Percentiles rank a stretch among this genome's conserved stretches.
phyloP scores from a whole-genome alignment of 2,113 vertebrate genomes.

The Crotalus tigris region DNA sequence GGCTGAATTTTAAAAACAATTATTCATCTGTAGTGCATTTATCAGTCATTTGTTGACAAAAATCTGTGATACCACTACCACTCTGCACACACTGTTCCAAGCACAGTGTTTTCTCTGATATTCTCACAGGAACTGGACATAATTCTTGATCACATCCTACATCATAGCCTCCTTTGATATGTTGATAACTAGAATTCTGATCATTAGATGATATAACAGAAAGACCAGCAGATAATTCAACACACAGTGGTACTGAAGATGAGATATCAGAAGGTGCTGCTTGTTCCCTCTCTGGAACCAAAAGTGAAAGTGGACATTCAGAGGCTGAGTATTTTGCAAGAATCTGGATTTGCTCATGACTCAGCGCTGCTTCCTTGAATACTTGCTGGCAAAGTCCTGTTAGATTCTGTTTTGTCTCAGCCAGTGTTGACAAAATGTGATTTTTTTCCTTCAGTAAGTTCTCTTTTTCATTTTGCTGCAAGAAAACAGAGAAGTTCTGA shows the following conservation, averaged over 20 bases:
- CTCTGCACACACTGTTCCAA: conserved; percentile 56
- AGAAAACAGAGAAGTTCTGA: conserved; percentile 19
- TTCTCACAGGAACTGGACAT: background rate
- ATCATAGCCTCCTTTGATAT: conserved; percentile 30
- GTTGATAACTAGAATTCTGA: conserved; percentile 38
- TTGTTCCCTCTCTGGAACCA: conserved; percentile 72
- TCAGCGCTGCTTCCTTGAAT: conserved; percentile 77
- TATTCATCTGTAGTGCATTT: conserved; percentile 78
- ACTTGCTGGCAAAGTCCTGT: conserved; percentile 84
- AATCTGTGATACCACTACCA: conserved; percentile 69
- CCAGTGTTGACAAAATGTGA: conserved; percentile 83
- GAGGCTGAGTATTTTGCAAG: conserved; percentile 83
- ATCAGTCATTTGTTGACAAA: conserved; percentile 77
- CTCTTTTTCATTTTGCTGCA: conserved; percentile 86
- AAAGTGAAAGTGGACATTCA: conserved; percentile 78
- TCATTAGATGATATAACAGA: conserved; percentile 46
- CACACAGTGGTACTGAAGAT: background rate
- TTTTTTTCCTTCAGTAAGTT: conserved; percentile 83
- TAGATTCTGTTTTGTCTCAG: conserved; percentile 85
- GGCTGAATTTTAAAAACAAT: conserved; percentile 13
- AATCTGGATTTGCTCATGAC: conserved; percentile 82
- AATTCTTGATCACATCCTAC: background rate
- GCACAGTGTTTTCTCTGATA: background rate
- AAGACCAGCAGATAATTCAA: conserved; percentile 56
- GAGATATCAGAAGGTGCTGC: conserved; percentile 52